Evolutionary conservation across 2,797 vertebrate genomes (phyloP).

Genomic region (Cryptoblepharus egeriae): DNA sequence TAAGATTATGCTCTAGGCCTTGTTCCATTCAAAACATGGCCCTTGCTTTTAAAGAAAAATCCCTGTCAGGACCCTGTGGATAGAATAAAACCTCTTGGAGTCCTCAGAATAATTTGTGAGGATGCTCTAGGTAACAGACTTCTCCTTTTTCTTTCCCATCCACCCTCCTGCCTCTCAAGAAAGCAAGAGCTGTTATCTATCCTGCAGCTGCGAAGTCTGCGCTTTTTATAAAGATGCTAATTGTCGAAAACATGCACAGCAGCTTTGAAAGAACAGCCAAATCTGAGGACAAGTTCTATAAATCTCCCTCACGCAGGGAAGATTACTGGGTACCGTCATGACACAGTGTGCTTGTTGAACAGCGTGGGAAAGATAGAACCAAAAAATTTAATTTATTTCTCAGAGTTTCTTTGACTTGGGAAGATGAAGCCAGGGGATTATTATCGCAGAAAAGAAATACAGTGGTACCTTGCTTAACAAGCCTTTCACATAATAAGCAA

Average conservation of each 20-base stretch:
- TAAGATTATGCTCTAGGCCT: no score
- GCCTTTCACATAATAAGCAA: no score
- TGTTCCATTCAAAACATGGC: not conserved
- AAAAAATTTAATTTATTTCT: not conserved
- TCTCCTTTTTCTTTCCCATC: not conserved
- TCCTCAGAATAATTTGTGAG: not conserved
- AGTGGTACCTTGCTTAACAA: no score
- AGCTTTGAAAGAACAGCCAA: conserved; percentile 1
- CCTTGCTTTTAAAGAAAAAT: not conserved
- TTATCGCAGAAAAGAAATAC: not conserved
- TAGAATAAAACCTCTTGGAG: not conserved
- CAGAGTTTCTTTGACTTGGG: conserved; percentile 1
- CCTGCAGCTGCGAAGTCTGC: not conserved
- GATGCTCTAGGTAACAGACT: not conserved
- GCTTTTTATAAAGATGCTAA: conserved; percentile 24
- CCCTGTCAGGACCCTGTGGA: not conserved
- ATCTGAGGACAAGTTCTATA: conserved; percentile 23
- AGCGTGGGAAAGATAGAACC: not conserved
- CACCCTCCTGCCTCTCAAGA: not conserved
- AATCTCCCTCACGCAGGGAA: not conserved
- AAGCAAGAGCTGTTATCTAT: not conserved
- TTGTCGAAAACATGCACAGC: conserved; percentile 25
- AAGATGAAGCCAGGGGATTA: not conserved
- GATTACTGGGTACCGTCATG: not conserved
- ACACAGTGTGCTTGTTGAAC: conserved; percentile 3